Base-by-base conservation (phyloP, 2,888 invertebrate genomes). In the Aleiodes testaceus region DNA sequence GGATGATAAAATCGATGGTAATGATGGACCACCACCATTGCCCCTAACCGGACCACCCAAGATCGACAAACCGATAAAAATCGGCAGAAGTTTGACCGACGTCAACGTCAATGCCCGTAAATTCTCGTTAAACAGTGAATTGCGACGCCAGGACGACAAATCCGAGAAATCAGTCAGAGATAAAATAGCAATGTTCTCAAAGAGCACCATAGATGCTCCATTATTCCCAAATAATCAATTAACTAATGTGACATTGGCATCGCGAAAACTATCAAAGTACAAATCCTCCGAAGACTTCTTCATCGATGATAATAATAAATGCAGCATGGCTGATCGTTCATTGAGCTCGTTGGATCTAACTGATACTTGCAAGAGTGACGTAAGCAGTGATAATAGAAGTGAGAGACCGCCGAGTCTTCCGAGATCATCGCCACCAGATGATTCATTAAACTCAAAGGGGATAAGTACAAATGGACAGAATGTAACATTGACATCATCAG, bases 91-190 rank as follows among this genome's bases (percentile, higher is more conserved):
- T 26, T 50, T 65, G 26, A 68, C 69, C 18, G 9, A 52, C 22
- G 72, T 74, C 16, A 49, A 61, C 49, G 65, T 14, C 53, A 30
- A 50, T n/a, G 67, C 69, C 16, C 65, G 79, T 22, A 83, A 87
- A 75, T 82, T 82, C 69, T 78, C 81, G 18, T 36, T 82, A 88
- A 91, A 79, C 75, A 79, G 81, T 3, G 85, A 86, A 74, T 85
- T 85, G n/a, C 88, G 93, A 90, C 89, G 91, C 71, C 93, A 93
- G 87, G 94, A 94, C 87, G 93, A 94, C 78, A 92, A 93, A 82
- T 94, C 94, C 75, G 93, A 93, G 87, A 92, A 92, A 77, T 95
- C 94, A 81, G 95, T 95, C 69, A 92, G 93, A 81, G 95, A 95
- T 84, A 95, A 95, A 88, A 95, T 95, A 80, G 95, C 95, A 71